phyloP scores from a whole-genome alignment of 64 coral and sea anemone species.

The Montipora cactus region DNA sequence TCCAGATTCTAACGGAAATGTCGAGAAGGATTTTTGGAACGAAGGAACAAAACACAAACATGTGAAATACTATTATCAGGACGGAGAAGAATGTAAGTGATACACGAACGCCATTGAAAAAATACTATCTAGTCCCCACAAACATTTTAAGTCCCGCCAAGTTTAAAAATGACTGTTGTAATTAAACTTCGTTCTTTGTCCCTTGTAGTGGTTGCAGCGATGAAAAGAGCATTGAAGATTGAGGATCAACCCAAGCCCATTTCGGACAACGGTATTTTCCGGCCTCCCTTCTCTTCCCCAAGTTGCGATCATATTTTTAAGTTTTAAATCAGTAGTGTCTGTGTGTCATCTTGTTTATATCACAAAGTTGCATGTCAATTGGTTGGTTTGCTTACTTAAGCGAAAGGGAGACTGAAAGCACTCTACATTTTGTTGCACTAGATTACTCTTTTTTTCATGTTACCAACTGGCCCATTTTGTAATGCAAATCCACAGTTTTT shows the following conservation, averaged over 20 bases:
- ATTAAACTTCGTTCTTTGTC: neutral
- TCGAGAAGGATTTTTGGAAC: conserved; percentile 84
- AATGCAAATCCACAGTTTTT: no score
- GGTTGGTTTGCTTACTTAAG: no score
- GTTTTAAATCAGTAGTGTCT: no score
- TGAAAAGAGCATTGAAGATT: conserved; percentile 86
- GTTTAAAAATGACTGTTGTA: neutral
- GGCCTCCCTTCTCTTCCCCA: no score
- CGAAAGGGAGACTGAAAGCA: no score
- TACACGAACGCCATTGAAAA: neutral
- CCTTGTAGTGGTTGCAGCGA: conserved; percentile 69
- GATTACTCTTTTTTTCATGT: no score
- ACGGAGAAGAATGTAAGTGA: conserved; percentile 86
- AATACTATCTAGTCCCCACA: neutral
- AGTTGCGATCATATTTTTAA: no score
- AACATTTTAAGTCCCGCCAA: no score
- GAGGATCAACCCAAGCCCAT: conserved; percentile 17
- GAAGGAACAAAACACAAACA: conserved; percentile 87
- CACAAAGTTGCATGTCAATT: no score
- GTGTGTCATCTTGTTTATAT: no score
- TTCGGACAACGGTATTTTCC: conserved; percentile 51
- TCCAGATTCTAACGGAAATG: conserved; percentile 85
- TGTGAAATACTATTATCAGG: conserved; percentile 91
- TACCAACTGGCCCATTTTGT: no score
- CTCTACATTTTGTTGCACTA: no score